Evolutionary conservation across 1,140 invertebrate genomes (phyloP), one percentile per base, ranked within the genome.

Genomic region (Littorina saxatilis): DNA sequence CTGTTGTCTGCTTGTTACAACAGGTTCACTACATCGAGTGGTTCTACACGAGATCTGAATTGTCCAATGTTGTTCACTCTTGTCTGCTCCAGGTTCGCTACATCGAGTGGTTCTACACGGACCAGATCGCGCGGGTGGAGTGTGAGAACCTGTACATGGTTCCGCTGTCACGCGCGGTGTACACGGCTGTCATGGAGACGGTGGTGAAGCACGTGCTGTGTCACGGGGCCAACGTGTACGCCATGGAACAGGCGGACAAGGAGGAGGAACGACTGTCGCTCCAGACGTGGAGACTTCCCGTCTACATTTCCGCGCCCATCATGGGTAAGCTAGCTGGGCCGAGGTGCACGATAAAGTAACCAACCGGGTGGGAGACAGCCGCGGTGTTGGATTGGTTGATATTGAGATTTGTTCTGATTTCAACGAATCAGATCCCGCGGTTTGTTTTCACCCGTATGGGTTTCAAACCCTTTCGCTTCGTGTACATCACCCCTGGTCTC

Each of bases 91-190:
- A 75, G 73, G 73, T 88, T 20, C 63, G 89, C 11, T 90, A 86
- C 73, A 79, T 91, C 20, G 74, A 85, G 17, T 91, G 87, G 87
- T 87, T 90, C 66, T 70, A 83, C 35, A 80, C 52, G 9, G 39
- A 83, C 20, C 70, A 78, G 5, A 15, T 43, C 23, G 82, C 88
- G 0, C 47, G 80, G 52, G n/a, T 58, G 11, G 76, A 77, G 3
- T 82, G 82, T 17, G 77, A 68, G 15, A 37, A 68, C 13, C 63
- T 77, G 15, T 20, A 80, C 32, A 86, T 89, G 82, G 84, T 83
- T 4, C 85, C 88, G 1, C 27, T 91, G 23, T 81, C 81, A 13
- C 15, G 50, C 29, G 20, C 7, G 0, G 58, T 88, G 17, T 68
- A 35, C 20, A 47, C 40, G 0, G n/a, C 23, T 13, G 74, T 88